These are phyloP conservation scores for Dryas iulia DNA, from an alignment of 1,140 invertebrate genomes.

Conservation along the genomic window DNA sequence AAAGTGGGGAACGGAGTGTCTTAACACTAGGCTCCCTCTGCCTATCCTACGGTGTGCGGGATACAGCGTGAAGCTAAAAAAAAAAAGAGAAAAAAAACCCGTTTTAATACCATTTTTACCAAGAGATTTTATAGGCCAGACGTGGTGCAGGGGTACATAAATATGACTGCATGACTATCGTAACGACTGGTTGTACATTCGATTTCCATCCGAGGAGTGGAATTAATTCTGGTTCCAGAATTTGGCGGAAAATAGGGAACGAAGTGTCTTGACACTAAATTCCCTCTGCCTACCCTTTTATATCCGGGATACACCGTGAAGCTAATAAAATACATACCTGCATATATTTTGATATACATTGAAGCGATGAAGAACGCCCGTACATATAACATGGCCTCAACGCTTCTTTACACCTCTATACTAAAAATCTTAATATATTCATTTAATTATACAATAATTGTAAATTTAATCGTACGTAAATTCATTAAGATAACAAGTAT, in stretches of 20 bases:
- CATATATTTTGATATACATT: conserved; percentile 10
- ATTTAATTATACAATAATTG: neutral
- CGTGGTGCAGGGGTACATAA: too few species aligned
- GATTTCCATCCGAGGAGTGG: too few species aligned
- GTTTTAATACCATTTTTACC: too few species aligned
- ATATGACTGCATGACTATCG: too few species aligned
- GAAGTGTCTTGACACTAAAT: neutral
- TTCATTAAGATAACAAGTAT: conserved; percentile 17
- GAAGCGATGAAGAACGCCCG: conserved; percentile 6
- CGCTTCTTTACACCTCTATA: neutral
- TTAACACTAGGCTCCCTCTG: neutral
- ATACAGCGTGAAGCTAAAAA: neutral
- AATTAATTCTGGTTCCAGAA: too few species aligned
- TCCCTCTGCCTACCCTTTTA: neutral
- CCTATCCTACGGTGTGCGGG: neutral
- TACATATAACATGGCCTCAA: conserved; percentile 7
- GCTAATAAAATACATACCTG: conserved; percentile 12
- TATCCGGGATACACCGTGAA: neutral
- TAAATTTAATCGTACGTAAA: conserved; percentile 14
- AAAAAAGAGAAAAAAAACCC: too few species aligned
- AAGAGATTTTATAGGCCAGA: too few species aligned
- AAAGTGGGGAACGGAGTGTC: too few species aligned
- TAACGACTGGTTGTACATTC: too few species aligned
- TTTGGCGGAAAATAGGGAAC: too few species aligned
- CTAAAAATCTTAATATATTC: neutral